A percentile compares a stretch with the other conserved stretches of the same genome.
phyloP scores from a whole-genome alignment of 1,140 invertebrate species.

The Leptinotarsa texana region DNA sequence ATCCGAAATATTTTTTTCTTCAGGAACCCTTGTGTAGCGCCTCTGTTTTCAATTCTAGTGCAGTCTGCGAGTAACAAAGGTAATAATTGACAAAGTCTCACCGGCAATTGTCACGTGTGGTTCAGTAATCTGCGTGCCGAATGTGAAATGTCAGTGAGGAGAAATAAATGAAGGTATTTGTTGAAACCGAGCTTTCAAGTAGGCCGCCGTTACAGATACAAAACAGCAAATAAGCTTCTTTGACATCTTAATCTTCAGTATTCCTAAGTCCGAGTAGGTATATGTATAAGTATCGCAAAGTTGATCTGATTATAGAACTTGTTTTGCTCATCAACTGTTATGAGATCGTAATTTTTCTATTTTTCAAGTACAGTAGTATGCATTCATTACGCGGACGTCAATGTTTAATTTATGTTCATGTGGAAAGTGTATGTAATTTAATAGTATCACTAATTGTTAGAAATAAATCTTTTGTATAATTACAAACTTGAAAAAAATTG shows the following conservation, averaged over 20 bases:
- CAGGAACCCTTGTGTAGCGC: background rate
- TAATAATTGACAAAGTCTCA: slow-evolving; percentile 46
- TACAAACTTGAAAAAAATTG: too few relatives aligned
- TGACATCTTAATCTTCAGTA: slow-evolving; percentile 40
- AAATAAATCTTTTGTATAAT: too few relatives aligned
- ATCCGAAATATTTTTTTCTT: too few relatives aligned
- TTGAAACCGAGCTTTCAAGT: slow-evolving; percentile 34
- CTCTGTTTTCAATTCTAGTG: slow-evolving; percentile 7
- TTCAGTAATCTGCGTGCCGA: slow-evolving; percentile 47
- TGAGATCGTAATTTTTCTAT: background rate
- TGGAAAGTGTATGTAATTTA: too few relatives aligned
- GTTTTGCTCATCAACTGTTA: slow-evolving; percentile 19
- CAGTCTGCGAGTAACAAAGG: slow-evolving; percentile 28
- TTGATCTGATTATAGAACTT: slow-evolving; percentile 35
- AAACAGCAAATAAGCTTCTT: slow-evolving; percentile 37
- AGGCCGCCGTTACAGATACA: slow-evolving; percentile 32
- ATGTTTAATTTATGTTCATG: too few relatives aligned
- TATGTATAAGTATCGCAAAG: background rate
- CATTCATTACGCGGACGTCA: too few relatives aligned
- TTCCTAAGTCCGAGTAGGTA: background rate
- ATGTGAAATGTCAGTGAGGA: slow-evolving; percentile 49
- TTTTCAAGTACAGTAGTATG: background rate
- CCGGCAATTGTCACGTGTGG: slow-evolving; percentile 43
- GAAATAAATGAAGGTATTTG: slow-evolving; percentile 51
- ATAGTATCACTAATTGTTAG: too few relatives aligned